Evolutionary conservation across 2,888 invertebrate genomes (phyloP), one percentile per base, ranked within the genome.

Genomic region (Drosophila kambysellisi): DNA sequence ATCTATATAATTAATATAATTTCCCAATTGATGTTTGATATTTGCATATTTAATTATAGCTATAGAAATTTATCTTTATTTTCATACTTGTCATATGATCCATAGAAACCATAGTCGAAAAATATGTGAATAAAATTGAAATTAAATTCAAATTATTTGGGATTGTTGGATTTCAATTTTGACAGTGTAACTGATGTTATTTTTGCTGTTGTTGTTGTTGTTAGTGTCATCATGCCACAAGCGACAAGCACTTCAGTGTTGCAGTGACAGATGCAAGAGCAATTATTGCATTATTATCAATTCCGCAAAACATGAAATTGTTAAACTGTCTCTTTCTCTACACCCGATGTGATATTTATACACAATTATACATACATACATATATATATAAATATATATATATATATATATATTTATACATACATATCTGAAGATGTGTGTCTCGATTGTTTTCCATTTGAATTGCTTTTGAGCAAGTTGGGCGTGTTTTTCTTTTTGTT

Each of bases 241-340:
- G 77, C 65, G 75, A 57, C 61, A 61, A 60, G 58, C 61, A 77
- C 61, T 70, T 46, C 72, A 69, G 66, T 77, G 62, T 76, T 41
- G 61, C 65, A 69, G 29, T 80, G 71, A 69, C 76, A 69, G 50
- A 62, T 59, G 66, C 62, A 70, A 70, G 60, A 74, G 74, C 74
- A 70, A 85, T 82, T 82, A 80, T 81, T 68, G 65, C 64, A 65
- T 74, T 66, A 68, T 79, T 79, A 70, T 84, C 67, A 57, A 70
- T 76, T 70, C 60, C 60, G 51, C 59, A 70, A 70, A 52, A 70
- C 56, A 63, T 46, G 58, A 11, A 50, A 63, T 62, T 63, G 50
- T 46, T 54, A 51, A 53, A 43, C 61, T 65, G 46, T 43, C 20
- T 35, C 39, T 7, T 25, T 25, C 30, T 3, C 12, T 6, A 15